A percentile compares a stretch with the other conserved stretches of the same genome.
Evolutionary conservation across 2,113 vertebrate genomes (phyloP).

Genomic region (Engraulis encrasicolus): DNA sequence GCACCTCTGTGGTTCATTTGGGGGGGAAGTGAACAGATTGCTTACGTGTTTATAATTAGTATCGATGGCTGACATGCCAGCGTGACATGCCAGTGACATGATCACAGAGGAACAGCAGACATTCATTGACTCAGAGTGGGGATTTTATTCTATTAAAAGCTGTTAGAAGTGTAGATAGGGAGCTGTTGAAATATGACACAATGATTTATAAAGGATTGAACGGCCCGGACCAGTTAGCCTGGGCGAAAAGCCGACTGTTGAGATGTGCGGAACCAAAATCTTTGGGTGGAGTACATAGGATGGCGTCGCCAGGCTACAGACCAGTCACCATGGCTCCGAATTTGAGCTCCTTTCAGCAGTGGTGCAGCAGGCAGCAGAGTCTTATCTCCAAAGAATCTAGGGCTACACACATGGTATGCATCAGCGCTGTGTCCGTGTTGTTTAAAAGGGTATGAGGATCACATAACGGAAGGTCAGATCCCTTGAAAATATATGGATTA

Average conservation of each 20-base stretch:
- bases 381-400: not conserved
- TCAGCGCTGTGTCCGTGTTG: not conserved
- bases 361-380: too few relatives aligned
- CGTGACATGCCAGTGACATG: not conserved
- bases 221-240: too few relatives aligned
- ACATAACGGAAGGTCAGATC: slow-evolving; percentile 31
- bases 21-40: not conserved
- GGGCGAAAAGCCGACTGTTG: too few relatives aligned
- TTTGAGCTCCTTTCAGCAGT: too few relatives aligned
- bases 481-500: slow-evolving; percentile 21
- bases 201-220: too few relatives aligned
- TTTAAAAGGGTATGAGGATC: not conserved
- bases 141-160: too few relatives aligned
- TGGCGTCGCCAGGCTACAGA: too few relatives aligned
- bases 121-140: not conserved
- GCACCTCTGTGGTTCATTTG: not conserved
- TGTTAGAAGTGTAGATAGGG: too few relatives aligned
- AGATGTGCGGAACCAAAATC: too few relatives aligned
- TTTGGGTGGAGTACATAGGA: too few relatives aligned
- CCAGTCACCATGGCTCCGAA: too few relatives aligned
- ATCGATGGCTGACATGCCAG: not conserved
- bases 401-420: not conserved
- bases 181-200: not conserved
- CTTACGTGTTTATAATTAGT: not conserved
- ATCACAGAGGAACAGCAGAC: not conserved